A percentile compares a stretch with the other conserved stretches of the same genome.
These are phyloP conservation scores for Mya arenaria DNA, from an alignment of 1,140 invertebrate genomes.

Conservation along the genomic window DNA sequence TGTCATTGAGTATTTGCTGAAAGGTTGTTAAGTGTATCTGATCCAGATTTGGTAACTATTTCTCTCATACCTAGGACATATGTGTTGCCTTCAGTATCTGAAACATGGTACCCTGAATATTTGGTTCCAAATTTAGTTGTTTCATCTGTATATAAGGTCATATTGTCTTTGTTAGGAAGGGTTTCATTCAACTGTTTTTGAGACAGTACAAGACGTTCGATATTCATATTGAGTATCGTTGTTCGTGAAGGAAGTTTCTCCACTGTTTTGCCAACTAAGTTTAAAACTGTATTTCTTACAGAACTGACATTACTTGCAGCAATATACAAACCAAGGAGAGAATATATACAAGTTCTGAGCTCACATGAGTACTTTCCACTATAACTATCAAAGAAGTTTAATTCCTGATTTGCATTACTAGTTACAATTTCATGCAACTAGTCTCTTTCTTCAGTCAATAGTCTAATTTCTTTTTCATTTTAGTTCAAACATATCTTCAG, in stretches of 20 bases:
- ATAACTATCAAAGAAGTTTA: slow-evolving; percentile 12
- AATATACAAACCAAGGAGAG: neutral
- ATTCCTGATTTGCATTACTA: neutral
- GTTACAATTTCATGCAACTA: slow-evolving; percentile 23
- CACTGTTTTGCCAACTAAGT: neutral
- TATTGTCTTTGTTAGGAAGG: slow-evolving; percentile 39
- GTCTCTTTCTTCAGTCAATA: neutral
- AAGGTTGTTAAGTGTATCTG: slow-evolving; percentile 27
- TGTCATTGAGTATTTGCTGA: slow-evolving; percentile 43
- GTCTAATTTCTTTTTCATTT: neutral
- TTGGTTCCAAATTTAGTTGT: slow-evolving; percentile 56
- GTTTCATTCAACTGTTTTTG: slow-evolving; percentile 46
- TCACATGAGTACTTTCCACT: slow-evolving; percentile 23
- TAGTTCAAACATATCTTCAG: neutral
- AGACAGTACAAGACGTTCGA: slow-evolving; percentile 26
- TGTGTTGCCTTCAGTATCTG: slow-evolving; percentile 29
- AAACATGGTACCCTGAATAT: slow-evolving; percentile 51
- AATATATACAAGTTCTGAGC: slow-evolving; percentile 33
- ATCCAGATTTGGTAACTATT: slow-evolving; percentile 50
- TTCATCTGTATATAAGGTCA: slow-evolving; percentile 59
- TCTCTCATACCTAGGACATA: slow-evolving; percentile 55
- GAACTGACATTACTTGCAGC: neutral
- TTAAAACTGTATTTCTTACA: slow-evolving; percentile 27
- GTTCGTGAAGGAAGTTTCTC: neutral
- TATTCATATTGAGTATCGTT: slow-evolving; percentile 41